Base-by-base conservation (phyloP, 2,888 invertebrate genomes). In the Criorhina ranunculi region DNA sequence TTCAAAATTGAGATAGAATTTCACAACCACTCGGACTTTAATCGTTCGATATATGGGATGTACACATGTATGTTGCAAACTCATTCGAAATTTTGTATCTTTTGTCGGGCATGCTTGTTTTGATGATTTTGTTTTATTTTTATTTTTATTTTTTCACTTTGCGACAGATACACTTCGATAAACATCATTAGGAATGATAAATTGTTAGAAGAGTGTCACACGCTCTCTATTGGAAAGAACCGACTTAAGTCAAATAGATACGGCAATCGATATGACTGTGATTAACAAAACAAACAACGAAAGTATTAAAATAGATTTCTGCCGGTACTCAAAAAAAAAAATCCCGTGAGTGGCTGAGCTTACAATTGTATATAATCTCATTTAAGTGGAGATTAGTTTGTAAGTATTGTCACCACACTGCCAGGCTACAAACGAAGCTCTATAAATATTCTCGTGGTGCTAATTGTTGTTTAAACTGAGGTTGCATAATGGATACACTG, bases 251-350 rank as follows among this genome's bases (percentile, higher is more conserved):
- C 62, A 64, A 73, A 64, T 64, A 73, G 62, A 62, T 62, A 24
- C 53, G 55, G 17, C 55, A 35, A 40, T 64, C 42, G 73, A 53
- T 44, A 55, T 15, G 51, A 6, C 46, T 53, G 53, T 73, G 55
- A 62, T 73, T 64, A 64, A 42, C 19, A 73, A 55, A 64, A 64
- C 31, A 64, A 55, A 64, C 53, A 73, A 24, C 55, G 53, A 24
- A 12, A 44, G 17, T 24, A 40, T 3, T 37, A 59, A 70, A 40
- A 40, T 29, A 49, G 17, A 69, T 60, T 24, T 12, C 11, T 9
- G 11, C 35, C n/a, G 17, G 57, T 7, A 11, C n/a, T 37, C 19
- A 7, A 1, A 19, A 35, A 55, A 55, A 35, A 35, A 55, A n/a
- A n/a, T n/a, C n/a, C n/a, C n/a, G n/a, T n/a, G n/a, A 11, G 9